Base-by-base conservation (phyloP, 2,888 invertebrate species). In the Molanna angustata region DNA sequence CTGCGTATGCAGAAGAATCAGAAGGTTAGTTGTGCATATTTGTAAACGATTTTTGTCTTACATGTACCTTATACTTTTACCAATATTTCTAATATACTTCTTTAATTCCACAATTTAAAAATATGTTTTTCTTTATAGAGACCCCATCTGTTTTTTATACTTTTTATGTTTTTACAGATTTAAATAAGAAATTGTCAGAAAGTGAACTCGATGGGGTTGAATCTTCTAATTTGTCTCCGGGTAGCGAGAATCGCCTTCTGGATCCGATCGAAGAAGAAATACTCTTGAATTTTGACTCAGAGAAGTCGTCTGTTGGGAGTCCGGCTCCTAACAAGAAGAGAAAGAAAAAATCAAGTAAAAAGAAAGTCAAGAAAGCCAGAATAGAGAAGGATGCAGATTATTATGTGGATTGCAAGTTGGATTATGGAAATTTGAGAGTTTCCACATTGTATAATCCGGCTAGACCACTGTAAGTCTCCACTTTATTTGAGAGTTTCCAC, bases 401-500 rank as follows among this genome's bases (percentile, higher is more conserved):
- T 65, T 84, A 83, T 61, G 66, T 78, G 41, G 87, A 87, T 62
- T 78, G 74, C 60, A 72, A 69, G 40, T 67, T 75, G 42, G 82
- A 82, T 37, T 70, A 67, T 44, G 80, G 78, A 44, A 84, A 84
- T 65, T 69, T 80, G 39, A 71, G 70, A 1, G 79, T 86, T 2
- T 69, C 76, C 27, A 86, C 83, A 1, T 73, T 89, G 11, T 80
- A 83, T 56, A 78, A 80, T 49, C 84, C 85, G 1, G 79, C 80
- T 1, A 76, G 82, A 47, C 84, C 88, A 1, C 74, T 73, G 69
- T 88, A 75, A 67, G 69, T 57, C 4, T 27, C 6, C 6, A 27
- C 6, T 27, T 27, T 27, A 83, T 65, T 69, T 80, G 39, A 71
- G 69, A 1, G 78, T 86, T 2, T 69, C 76, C 27, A 86, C 82